A percentile compares a stretch with the other conserved stretches of the same genome.
These are phyloP conservation scores for Miichthys miiuy DNA, from an alignment of 2,797 vertebrate species.

Conservation along the genomic window DNA sequence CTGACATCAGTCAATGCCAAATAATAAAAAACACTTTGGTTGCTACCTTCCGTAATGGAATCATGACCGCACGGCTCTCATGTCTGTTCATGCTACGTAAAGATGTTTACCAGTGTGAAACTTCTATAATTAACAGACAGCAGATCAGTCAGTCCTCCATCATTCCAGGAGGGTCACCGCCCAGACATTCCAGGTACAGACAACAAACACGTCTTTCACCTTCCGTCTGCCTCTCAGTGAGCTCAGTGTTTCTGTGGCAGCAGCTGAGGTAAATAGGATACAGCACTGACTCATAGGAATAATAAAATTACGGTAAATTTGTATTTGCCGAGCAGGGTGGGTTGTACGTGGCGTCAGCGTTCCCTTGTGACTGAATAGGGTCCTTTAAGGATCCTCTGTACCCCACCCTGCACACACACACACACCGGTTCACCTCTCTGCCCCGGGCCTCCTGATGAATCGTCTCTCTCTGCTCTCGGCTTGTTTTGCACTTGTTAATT, in stretches of 20 bases:
- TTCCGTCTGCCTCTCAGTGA: slow-evolving; percentile 47
- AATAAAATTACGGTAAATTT: slow-evolving; percentile 68
- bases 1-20: slow-evolving; percentile 28
- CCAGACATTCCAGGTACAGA: slow-evolving; percentile 48
- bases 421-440: slow-evolving; percentile 27
- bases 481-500: slow-evolving; percentile 22
- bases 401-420: slow-evolving; percentile 33
- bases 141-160: slow-evolving; percentile 31
- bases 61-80: neutral
- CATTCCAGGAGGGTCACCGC: slow-evolving; percentile 32
- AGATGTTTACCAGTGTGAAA: neutral
- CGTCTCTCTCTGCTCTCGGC: slow-evolving; percentile 14
- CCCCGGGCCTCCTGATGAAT: slow-evolving; percentile 27
- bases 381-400: slow-evolving; percentile 27
- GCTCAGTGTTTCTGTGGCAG: slow-evolving; percentile 60
- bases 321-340: slow-evolving; percentile 75
- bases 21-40: slow-evolving; percentile 63
- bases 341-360: slow-evolving; percentile 42
- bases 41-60: neutral
- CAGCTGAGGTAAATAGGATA: slow-evolving; percentile 53
- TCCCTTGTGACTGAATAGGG: slow-evolving; percentile 54
- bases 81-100: neutral
- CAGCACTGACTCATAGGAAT: slow-evolving; percentile 70
- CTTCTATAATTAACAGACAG: slow-evolving; percentile 13
- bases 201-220: slow-evolving; percentile 65